Evolutionary conservation across 2,888 invertebrate genomes (phyloP).

Genomic region (Phania funesta): DNA sequence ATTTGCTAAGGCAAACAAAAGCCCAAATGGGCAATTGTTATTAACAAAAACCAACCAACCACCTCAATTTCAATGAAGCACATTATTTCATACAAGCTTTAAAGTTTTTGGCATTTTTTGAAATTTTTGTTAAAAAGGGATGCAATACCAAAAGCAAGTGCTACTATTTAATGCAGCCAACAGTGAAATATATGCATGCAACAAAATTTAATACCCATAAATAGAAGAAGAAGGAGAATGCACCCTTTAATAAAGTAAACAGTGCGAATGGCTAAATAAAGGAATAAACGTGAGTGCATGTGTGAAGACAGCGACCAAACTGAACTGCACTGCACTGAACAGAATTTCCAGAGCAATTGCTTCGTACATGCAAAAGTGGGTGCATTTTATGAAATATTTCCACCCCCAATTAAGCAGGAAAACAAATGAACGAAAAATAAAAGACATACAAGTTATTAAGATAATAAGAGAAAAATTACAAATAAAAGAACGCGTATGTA

Average conservation of each 20-base stretch:
- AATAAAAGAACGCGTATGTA: no score
- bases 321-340: no score
- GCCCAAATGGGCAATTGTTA: no score
- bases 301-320: constrained; percentile 10
- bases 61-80: background rate
- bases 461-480: no score
- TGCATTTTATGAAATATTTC: constrained; percentile 49
- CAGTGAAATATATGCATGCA: constrained; percentile 57
- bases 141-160: constrained; percentile 1
- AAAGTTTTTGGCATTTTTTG: background rate
- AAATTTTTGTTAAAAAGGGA: no score
- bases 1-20: no score
- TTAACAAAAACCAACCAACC: no score
- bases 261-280: background rate
- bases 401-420: no score
- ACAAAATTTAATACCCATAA: constrained; percentile 46
- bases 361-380: constrained; percentile 51
- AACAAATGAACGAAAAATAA: no score
- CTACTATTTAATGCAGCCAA: constrained; percentile 48
- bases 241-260: background rate
- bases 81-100: no score
- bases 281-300: constrained; percentile 10
- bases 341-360: constrained; percentile 53
- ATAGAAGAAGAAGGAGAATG: background rate
- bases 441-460: no score